Base-by-base conservation (phyloP, 2,797 vertebrate species). In the Salarias fasciatus region DNA sequence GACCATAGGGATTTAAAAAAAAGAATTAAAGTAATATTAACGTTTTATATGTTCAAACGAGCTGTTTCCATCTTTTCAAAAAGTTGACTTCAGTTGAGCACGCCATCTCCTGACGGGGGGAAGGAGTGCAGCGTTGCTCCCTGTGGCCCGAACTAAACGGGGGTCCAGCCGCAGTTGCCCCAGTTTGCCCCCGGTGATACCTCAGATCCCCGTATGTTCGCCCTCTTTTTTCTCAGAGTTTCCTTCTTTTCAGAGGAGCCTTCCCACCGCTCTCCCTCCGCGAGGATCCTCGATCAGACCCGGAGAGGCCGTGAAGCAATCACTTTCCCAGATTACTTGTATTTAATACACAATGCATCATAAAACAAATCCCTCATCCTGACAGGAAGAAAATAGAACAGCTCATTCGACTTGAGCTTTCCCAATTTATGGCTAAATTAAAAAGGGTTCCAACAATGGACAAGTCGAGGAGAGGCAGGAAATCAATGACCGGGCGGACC, bases 301-400 rank as follows among this genome's bases (percentile, higher is more conserved):
- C 86, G 79, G 85, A 88, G 86, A 82, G 91, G 93, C 91, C 92
- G 78, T 88, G 83, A 68, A 91, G 95, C 95, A 94, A 95, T 96
- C 94, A 92, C 93, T 94, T 95, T 94, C 93, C 95, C 95, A 96
- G 96, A 97, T 97, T 95, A 95, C 95, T 96, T 95, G 94, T 96
- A 95, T 97, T 98, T 97, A 97, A 97, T 96, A 96, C 95, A 97
- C 96, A 96, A 97, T 97, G 96, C 95, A 96, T 97, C 97, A 98
- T 97, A 96, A 96, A 96, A 95, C 94, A 96, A 97, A 98, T 97
- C 95, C 95, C 94, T 98, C 96, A 97, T 95, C 94, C 95, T 97
- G 97, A 97, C 97, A 98, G 96, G 94, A 93, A 97, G 96, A 98
- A 98, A 98, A 98, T 97, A 96, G 95, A 97, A 94, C 94, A 94